Percentiles rank a stretch among this genome's conserved stretches.
Conservation (phyloP, 2,888 invertebrate species). For the Sesamia inferens region DNA sequence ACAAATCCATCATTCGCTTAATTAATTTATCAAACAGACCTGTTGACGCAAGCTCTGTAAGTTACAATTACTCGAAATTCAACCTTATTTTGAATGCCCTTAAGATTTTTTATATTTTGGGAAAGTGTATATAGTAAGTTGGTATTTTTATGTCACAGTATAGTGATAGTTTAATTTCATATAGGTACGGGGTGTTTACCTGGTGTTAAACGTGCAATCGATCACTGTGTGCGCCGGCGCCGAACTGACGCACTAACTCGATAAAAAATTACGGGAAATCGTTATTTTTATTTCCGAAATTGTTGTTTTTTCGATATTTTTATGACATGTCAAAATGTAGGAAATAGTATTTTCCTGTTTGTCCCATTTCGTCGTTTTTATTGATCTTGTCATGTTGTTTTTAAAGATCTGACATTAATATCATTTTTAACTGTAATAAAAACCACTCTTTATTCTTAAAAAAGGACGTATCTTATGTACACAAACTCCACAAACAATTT, state of each 20-base stretch:
- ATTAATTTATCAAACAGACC: conserved; percentile 75
- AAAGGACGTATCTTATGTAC: neutral
- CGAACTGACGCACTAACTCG: conserved; percentile 64
- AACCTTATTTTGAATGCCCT: conserved; percentile 40
- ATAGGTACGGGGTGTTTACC: conserved; percentile 76
- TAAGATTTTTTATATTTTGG: conserved; percentile 23
- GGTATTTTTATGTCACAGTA: conserved; percentile 66
- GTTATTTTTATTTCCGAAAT: conserved; percentile 55
- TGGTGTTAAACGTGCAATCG: conserved; percentile 72
- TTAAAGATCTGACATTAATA: neutral
- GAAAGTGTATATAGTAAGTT: conserved; percentile 36
- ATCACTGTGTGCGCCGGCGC: conserved; percentile 75
- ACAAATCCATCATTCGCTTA: conserved; percentile 77
- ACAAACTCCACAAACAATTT: neutral
- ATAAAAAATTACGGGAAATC: conserved; percentile 58
- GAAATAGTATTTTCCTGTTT: neutral
- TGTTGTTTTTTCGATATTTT: conserved; percentile 12
- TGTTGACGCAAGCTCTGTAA: conserved; percentile 32
- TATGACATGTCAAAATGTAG: neutral
- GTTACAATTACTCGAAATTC: conserved; percentile 43
- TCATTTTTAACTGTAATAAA: neutral
- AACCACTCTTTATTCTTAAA: neutral
- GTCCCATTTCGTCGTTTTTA: neutral
- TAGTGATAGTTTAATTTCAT: conserved; percentile 72
- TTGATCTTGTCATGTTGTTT: neutral